Base-by-base conservation (phyloP, 2,113 vertebrate species). In the Centropristis striata region DNA sequence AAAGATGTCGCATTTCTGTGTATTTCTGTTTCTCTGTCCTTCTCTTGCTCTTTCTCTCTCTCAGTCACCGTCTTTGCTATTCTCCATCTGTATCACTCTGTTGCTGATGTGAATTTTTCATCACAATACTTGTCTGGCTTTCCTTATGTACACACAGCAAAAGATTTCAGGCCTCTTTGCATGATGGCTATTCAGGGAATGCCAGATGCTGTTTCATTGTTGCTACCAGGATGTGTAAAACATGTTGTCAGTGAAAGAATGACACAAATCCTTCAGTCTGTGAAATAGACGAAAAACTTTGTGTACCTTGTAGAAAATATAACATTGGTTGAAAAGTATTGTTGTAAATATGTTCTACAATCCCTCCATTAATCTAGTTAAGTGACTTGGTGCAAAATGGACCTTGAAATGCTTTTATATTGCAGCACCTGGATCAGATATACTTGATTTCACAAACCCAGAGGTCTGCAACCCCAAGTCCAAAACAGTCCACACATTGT, bases 141-240 rank as follows among this genome's bases (percentile, higher is more conserved):
- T 75, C 51, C 51, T 70, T 65, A 23, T 47, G 50, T 41, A 7
- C 23, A 69, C 28, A 46, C 72, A 47, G 44, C 50, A 71, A n/a
- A 75, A 67, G 13, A 71, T 64, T 53, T 14, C 61, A 37, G 42
- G 49, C 25, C 18, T 72, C 53, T 75, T 75, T 87, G 46, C 61
- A 71, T 53, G 78, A 68, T 54, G 78, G 55, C 59, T 85, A 83
- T 85, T 89, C 59, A 68, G 67, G 51, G 78, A 68, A 61, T 60
- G 58, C 59, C 64, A 75, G 69, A 58, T 37, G 21, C 7, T 23
- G 79, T 64, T 76, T 55, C 79, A 75, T 21, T 41, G 55, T 21
- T 42, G 20, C 37, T 3, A 61, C 10, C 28, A 66, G 53, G 36
- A 60, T 50, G 58, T 57, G 53, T 69, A 57, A 67, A 71, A 27